Evolutionary conservation across 2,113 vertebrate species (phyloP), one percentile per base, ranked within the genome.

Genomic region (Channa argus): DNA sequence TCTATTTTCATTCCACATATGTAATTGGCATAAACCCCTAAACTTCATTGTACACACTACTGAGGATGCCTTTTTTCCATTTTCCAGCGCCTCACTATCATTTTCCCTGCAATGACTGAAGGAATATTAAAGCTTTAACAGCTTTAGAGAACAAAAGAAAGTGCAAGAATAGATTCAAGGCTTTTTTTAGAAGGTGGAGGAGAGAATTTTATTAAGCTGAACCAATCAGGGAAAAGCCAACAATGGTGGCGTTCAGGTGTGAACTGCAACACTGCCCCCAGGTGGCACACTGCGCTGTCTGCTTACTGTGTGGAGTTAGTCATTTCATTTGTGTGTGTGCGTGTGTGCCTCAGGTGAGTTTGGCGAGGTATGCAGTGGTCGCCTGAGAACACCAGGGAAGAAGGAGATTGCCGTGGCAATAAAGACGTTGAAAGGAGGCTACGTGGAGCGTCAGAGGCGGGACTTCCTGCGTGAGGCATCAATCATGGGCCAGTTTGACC

Each of bases 401-500:
- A 97, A 96, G 82, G 97, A 98, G 90, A 97, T 98, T n/a, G 94
- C 96, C 4, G 97, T 98, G 77, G 97, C 97, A 6, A 98, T 98
- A 80, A 98, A 98, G 93, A 98, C 97, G 5, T 89, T 98, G 12
- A 98, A 98, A 90, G 96, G 96, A 2, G 97, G 97, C 38, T 96
- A 98, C 1, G 79, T 97, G 79, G 97, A 98, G 85, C 94, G 94
- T 2, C 97, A 98, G 89, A 95, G 97, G 83, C 94, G 94, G 87
- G 97, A 98, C 90, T 98, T 98, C 92, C 93, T 98, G 70, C 93
- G 97, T 53, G 97, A 98, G 92, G 97, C 97, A 0, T 97, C 96
- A 66, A 98, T 98, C 88, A 98, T 98, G 97, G 97, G 97, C 68
- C 97, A 98, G 66, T 98, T 98, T 87, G 97, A 98, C 86, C 96